Base-by-base conservation (phyloP, 1,140 invertebrate genomes). In the Megalonaias nervosa region DNA sequence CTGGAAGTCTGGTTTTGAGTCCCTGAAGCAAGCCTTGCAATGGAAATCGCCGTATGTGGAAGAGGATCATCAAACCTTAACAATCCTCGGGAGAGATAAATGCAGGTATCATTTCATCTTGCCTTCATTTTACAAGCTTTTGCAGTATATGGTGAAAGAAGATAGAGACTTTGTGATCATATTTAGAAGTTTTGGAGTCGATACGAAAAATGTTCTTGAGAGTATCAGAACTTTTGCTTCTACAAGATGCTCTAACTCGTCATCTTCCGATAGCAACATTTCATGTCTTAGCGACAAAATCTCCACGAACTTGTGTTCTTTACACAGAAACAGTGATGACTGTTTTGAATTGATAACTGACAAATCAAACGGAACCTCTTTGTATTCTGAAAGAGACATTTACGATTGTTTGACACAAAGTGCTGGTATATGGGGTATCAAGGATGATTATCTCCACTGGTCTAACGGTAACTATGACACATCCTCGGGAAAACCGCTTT, bases 21-120 rank as follows among this genome's bases (percentile, higher is more conserved):
- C 57, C 17, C 66, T 78, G 14, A 31, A 73, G 23, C 26, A 74
- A 19, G 55, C 16, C 14, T 31, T 78, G 15, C 60, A 56, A 26
- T 78, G 76, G 76, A 73, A 67, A 14, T 48, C 74, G 31, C 76
- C 76, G 16, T 78, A 78, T 48, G 71, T 73, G 13, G 76, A 78
- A 69, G 17, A 15, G 14, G 15, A 68, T 2, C 76, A 78, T 56
- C 60, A 70, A 57, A 57, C 61, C 19, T 48, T 70, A 31, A 78
- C 76, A 12, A 71, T 78, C 4, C 71, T 71, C 21, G 76, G 76
- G 26, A 73, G 64, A 16, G 69, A 67, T 21, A 59, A 58, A 2
- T 56, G 55, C 56, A 31, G 76, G 31, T 78, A 48, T 48, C 76
- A 78, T 69, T 78, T 78, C 21, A 73, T 78, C 23, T 38, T 78